Evolutionary conservation across 1,140 invertebrate genomes (phyloP), one percentile per base, ranked within the genome.

Genomic region (Cydia strobilella): DNA sequence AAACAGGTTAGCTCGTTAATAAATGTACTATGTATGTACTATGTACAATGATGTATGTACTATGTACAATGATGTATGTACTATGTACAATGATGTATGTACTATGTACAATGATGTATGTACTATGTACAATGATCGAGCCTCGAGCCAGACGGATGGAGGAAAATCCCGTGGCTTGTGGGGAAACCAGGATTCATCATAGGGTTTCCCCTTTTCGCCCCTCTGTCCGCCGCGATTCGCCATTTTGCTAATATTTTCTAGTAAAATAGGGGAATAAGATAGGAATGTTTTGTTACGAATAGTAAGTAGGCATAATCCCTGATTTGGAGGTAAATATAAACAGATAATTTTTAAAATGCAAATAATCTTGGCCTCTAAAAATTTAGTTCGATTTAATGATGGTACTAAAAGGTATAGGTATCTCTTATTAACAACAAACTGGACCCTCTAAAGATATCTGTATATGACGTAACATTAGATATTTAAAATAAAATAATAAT

Each of bases 121-220:
- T 59, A 23, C 18, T 59, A n/a, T 23, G 79, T 78, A 74, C 66
- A 51, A 51, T 15, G n/a, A n/a, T 12, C 18, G 20, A 23, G 18
- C 54, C 54, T 12, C 18, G 20, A 23, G 18, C 54, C 54, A 59
- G 54, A 59, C 20, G 23, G 20, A 59, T 23, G 6, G n/a, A 59
- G 54, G 54, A 51, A 51, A 51, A 51, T 51, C 54, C 54, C 54
- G n/a, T 20, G 27, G 73, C 79, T 88, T 89, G 82, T 75, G 63
- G 63, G 63, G 63, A 66, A 66, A 66, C 73, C 80, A 82, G 83
- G 65, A 79, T 87, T 88, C 81, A 89, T 90, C 86, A 89, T 87
- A 86, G 90, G 87, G 84, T 86, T 92, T 92, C 82, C 89, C 90
- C 78, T 77, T 77, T 59, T n/a, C 18, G 18, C 54, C 54, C 54